Evolutionary conservation across 2,113 vertebrate species (phyloP).

Genomic region (Gallinago media): DNA sequence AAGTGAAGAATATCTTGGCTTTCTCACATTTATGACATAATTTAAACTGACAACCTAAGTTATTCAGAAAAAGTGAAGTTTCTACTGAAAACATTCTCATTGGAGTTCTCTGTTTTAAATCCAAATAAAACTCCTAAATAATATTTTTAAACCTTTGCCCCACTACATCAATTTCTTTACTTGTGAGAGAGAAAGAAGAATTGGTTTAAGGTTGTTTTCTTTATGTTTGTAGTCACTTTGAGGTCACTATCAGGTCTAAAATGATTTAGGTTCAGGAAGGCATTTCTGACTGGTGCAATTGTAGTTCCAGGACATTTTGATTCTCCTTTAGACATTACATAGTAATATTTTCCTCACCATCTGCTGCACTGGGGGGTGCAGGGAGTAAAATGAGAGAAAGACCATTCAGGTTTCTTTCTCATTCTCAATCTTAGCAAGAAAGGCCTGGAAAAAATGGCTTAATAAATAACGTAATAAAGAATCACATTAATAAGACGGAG

Average conservation of each 20-base stretch:
- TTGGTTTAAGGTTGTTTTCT: neutral
- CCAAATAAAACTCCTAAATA: neutral
- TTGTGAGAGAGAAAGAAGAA: neutral
- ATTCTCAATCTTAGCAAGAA: accelerated
- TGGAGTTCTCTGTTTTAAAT: neutral
- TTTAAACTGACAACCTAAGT: neutral
- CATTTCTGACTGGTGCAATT: neutral
- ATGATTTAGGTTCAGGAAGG: neutral
- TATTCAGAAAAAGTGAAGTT: neutral
- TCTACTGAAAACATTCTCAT: neutral
- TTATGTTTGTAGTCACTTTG: neutral
- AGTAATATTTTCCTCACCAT: neutral
- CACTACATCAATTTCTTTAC: neutral
- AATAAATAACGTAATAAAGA: neutral
- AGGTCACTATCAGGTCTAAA: neutral
- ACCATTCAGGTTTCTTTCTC: neutral
- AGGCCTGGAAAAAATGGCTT: neutral
- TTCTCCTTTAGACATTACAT: neutral
- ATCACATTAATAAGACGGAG: neutral
- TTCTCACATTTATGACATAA: neutral
- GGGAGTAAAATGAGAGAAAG: neutral
- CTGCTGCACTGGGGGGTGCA: accelerated
- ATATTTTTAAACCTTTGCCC: neutral
- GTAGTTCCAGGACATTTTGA: neutral
- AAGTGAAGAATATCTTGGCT: neutral